Percentiles rank a stretch among this genome's conserved stretches.
phyloP scores from a whole-genome alignment of 2,888 invertebrate genomes.

The Habroteleia sp. region DNA sequence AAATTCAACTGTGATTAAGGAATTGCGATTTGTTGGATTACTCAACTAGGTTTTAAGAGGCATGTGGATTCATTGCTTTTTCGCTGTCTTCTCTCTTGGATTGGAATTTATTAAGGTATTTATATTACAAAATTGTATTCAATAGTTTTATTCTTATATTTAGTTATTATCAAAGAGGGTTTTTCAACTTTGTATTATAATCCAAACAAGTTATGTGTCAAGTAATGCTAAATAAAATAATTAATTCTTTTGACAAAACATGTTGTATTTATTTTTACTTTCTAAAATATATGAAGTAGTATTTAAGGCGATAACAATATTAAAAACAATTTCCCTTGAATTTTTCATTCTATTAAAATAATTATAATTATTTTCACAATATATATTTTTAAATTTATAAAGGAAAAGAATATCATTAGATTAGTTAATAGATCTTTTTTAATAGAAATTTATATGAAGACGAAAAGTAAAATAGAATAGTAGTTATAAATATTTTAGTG shows the following conservation, averaged over 20 bases:
- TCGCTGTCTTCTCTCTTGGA: constrained; percentile 62
- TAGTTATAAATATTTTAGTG: too few species aligned
- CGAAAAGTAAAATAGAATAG: too few species aligned
- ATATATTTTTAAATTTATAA: too few species aligned
- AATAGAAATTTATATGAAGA: too few species aligned
- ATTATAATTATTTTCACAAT: too few species aligned
- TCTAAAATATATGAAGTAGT: too few species aligned
- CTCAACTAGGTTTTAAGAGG: constrained; percentile 60
- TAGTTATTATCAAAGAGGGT: constrained; percentile 43
- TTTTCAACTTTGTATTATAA: constrained; percentile 58
- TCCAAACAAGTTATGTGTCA: constrained; percentile 30
- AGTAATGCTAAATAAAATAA: constrained; percentile 43
- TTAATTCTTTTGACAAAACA: constrained; percentile 35
- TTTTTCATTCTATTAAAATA: too few species aligned
- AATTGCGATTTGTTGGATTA: constrained; percentile 50
- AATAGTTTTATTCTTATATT: constrained; percentile 47
- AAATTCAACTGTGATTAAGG: constrained; percentile 44
- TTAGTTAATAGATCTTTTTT: too few species aligned
- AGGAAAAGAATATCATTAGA: too few species aligned
- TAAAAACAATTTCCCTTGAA: too few species aligned
- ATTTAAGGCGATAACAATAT: too few species aligned
- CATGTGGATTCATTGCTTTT: constrained; percentile 60
- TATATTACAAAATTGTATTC: constrained; percentile 57
- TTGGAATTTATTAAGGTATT: constrained; percentile 63
- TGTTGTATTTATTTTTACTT: too few species aligned